phyloP scores from a whole-genome alignment of 2,888 invertebrate genomes.

The Augiades crinisus region DNA sequence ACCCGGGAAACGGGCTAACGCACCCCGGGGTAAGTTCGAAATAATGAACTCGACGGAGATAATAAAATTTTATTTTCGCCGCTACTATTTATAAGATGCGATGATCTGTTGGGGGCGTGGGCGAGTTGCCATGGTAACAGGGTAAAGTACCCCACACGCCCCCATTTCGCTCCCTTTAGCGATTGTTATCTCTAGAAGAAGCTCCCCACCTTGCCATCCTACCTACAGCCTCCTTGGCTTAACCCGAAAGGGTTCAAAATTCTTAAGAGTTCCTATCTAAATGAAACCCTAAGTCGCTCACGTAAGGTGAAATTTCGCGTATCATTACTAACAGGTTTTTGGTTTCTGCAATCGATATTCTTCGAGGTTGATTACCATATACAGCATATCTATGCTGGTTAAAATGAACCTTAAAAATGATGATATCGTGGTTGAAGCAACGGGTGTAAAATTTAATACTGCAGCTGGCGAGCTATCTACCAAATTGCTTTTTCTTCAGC shows the following conservation, averaged over 20 bases:
- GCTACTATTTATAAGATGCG: constrained; percentile 63
- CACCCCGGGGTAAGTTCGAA: constrained; percentile 55
- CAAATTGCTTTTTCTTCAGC: not conserved
- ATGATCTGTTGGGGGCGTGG: constrained; percentile 72
- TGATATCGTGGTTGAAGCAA: constrained; percentile 30
- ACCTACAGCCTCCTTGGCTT: constrained; percentile 58
- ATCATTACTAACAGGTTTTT: constrained; percentile 22
- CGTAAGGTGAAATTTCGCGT: constrained; percentile 32
- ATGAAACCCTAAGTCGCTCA: constrained; percentile 43
- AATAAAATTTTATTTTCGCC: constrained; percentile 75
- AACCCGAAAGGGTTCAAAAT: constrained; percentile 72
- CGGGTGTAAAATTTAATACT: constrained; percentile 35
- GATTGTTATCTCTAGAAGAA: constrained; percentile 74
- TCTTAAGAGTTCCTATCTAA: constrained; percentile 37
- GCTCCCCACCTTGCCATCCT: constrained; percentile 66
- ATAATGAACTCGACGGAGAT: constrained; percentile 70
- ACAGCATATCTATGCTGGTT: constrained; percentile 28
- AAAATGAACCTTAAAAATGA: constrained; percentile 36
- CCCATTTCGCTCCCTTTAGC: constrained; percentile 59
- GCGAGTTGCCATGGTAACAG: constrained; percentile 68
- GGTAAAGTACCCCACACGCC: constrained; percentile 61
- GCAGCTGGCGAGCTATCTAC: constrained; percentile 7
- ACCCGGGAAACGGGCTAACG: constrained; percentile 41
- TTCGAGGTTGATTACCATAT: constrained; percentile 8
- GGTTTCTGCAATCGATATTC: constrained; percentile 37